Percentiles rank a stretch among this genome's conserved stretches.
Conservation (phyloP, 37 sponge, comb jelly and placozoan species). For the Hexactinellida sp. region DNA sequence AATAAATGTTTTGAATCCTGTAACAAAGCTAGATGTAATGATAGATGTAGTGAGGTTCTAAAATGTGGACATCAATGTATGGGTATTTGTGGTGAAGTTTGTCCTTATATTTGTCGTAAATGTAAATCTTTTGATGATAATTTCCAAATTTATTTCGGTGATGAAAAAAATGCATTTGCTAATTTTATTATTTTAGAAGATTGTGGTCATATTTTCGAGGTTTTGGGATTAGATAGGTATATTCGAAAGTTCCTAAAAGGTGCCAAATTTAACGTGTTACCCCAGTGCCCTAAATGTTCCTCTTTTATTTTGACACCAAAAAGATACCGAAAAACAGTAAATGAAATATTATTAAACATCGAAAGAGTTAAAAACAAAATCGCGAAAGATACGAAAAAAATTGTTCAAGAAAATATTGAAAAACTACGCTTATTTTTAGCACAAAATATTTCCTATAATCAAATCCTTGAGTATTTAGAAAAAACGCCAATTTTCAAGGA, state of each 20-base stretch:
- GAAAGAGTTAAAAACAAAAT: neutral
- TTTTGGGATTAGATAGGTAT: conserved; percentile 36
- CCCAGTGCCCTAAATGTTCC: neutral
- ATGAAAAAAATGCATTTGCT: conserved; percentile 65
- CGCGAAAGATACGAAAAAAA: neutral
- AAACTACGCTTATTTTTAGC: neutral
- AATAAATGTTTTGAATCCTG: conserved; percentile 55
- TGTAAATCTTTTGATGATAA: conserved; percentile 35
- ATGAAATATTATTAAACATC: neutral
- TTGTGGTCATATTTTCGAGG: conserved; percentile 69
- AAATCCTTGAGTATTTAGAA: neutral
- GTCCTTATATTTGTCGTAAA: conserved; percentile 49
- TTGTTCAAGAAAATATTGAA: neutral
- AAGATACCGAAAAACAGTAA: neutral
- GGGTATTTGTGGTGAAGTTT: conserved; percentile 80
- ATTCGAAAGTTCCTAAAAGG: neutral
- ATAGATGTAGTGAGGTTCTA: conserved; percentile 27
- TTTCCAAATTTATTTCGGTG: conserved; percentile 61
- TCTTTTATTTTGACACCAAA: neutral
- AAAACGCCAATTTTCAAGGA: neutral
- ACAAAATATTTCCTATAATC: neutral
- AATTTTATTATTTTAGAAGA: conserved; percentile 58
- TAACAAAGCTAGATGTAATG: conserved; percentile 49
- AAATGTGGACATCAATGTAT: conserved; percentile 68
- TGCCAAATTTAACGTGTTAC: neutral